A percentile compares a stretch with the other conserved stretches of the same genome.
Evolutionary conservation across 64 coral and sea anemone genomes (phyloP).

Genomic region (Actinia equina): DNA sequence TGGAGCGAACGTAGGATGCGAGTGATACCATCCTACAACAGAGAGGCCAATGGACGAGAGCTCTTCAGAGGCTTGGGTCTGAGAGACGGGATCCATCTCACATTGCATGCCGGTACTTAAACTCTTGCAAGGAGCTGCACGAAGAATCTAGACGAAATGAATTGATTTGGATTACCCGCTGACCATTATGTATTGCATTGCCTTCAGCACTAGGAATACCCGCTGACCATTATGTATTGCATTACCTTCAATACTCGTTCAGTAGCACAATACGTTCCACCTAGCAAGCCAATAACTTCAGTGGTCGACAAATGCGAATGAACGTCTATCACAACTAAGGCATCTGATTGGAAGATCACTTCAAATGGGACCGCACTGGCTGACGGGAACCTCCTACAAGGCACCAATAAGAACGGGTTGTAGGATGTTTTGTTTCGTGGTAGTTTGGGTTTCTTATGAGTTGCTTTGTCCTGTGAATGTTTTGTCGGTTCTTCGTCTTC

Average conservation of each 20-base stretch:
- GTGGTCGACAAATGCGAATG: slow-evolving; percentile 87
- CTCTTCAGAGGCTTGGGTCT: slow-evolving; percentile 80
- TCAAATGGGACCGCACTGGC: slow-evolving; percentile 64
- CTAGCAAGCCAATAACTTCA: slow-evolving; percentile 85
- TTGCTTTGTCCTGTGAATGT: neutral
- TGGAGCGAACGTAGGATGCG: slow-evolving; percentile 80
- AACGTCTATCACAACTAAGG: slow-evolving; percentile 79
- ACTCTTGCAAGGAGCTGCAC: slow-evolving; percentile 74
- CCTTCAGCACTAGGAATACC: neutral
- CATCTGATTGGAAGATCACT: slow-evolving; percentile 69
- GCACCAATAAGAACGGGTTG: slow-evolving; percentile 79
- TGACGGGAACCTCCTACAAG: slow-evolving; percentile 70
- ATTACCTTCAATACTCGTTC: slow-evolving; percentile 63
- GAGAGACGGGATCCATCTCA: slow-evolving; percentile 94
- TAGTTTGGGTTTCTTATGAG: neutral
- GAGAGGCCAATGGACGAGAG: slow-evolving; percentile 55
- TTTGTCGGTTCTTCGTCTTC: neutral
- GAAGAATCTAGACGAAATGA: slow-evolving; percentile 39
- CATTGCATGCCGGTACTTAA: slow-evolving; percentile 81
- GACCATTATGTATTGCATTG: too few relatives aligned
- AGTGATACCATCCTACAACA: slow-evolving; percentile 95
- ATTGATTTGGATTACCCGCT: neutral
- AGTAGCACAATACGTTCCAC: slow-evolving; percentile 59
- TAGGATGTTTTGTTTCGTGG: slow-evolving; percentile 55
- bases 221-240: neutral